Evolutionary conservation across 2,888 invertebrate genomes (phyloP).

Genomic region (Mesopsocus fuscifrons): DNA sequence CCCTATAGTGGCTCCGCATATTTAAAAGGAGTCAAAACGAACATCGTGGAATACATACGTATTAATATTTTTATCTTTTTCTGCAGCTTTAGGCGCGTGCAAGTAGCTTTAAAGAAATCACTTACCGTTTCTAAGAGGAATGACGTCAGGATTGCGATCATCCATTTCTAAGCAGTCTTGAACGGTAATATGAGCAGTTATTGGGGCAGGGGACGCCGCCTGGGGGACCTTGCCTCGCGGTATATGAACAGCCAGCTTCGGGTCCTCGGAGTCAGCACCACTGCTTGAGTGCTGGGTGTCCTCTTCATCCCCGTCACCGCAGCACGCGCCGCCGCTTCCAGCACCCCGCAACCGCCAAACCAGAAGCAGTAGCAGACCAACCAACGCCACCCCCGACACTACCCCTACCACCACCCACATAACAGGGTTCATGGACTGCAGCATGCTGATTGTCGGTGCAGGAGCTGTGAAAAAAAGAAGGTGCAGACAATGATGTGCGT

Average conservation of each 20-base stretch:
- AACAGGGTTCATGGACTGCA: neutral
- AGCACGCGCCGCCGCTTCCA: neutral
- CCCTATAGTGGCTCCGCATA: no score
- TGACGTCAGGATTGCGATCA: constrained; percentile 14
- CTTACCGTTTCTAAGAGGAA: constrained; percentile 13
- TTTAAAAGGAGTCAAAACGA: no score
- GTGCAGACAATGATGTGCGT: neutral
- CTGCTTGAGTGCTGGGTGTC: constrained; percentile 2
- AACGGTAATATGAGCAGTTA: neutral
- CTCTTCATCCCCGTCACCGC: neutral
- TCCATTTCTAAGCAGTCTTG: constrained; percentile 4
- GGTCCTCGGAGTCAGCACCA: constrained; percentile 1
- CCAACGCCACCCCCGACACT: constrained; percentile 5
- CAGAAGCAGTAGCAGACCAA: neutral
- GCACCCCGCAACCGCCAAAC: constrained; percentile 3
- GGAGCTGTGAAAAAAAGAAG: constrained; percentile 1
- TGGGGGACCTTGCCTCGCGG: neutral
- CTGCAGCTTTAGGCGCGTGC: no score
- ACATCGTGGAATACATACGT: neutral
- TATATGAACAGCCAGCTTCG: constrained; percentile 1
- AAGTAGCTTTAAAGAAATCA: no score
- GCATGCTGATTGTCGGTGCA: neutral
- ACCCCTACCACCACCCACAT: constrained; percentile 2
- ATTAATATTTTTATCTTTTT: neutral
- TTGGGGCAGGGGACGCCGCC: no score